phyloP scores from a whole-genome alignment of 2,888 invertebrate genomes.

The Gandaritis pyraliata region DNA sequence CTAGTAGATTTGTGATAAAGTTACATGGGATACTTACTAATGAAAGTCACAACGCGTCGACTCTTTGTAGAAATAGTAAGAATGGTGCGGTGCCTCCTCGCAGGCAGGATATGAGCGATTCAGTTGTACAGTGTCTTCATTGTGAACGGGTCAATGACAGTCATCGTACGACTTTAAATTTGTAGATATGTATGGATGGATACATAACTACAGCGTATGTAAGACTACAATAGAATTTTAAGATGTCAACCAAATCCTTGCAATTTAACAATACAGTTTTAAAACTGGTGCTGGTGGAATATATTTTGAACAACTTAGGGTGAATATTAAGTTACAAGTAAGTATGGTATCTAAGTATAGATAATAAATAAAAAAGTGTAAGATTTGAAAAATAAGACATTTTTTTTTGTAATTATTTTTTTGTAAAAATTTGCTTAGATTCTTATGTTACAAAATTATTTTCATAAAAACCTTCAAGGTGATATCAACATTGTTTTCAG shows the following conservation, averaged over 20 bases:
- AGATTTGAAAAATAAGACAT: too few relatives aligned
- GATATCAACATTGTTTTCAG: conserved; percentile 15
- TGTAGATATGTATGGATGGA: conserved; percentile 19
- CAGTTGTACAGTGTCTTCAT: conserved; percentile 56
- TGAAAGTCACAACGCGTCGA: conserved; percentile 37
- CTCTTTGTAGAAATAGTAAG: conserved; percentile 49
- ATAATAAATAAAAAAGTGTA: too few relatives aligned
- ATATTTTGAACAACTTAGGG: too few relatives aligned
- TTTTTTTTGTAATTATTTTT: too few relatives aligned
- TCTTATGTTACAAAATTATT: neutral
- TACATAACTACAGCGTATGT: neutral
- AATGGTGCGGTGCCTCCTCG: conserved; percentile 52
- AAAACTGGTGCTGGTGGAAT: too few relatives aligned
- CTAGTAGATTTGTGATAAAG: conserved; percentile 43
- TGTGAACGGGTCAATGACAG: conserved; percentile 72
- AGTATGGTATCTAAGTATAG: too few relatives aligned
- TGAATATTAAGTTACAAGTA: too few relatives aligned
- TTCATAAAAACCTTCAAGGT: conserved; percentile 10
- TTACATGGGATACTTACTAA: conserved; percentile 25
- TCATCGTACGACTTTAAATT: conserved; percentile 47
- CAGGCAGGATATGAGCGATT: conserved; percentile 73
- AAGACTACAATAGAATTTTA: neutral
- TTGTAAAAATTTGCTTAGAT: too few relatives aligned
- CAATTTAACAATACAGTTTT: too few relatives aligned
- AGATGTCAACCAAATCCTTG: too few relatives aligned